A percentile compares a stretch with the other conserved stretches of the same genome.
These are phyloP conservation scores for Phalacrocorax aristotelis DNA, from an alignment of 2,113 vertebrate genomes.

Conservation along the genomic window DNA sequence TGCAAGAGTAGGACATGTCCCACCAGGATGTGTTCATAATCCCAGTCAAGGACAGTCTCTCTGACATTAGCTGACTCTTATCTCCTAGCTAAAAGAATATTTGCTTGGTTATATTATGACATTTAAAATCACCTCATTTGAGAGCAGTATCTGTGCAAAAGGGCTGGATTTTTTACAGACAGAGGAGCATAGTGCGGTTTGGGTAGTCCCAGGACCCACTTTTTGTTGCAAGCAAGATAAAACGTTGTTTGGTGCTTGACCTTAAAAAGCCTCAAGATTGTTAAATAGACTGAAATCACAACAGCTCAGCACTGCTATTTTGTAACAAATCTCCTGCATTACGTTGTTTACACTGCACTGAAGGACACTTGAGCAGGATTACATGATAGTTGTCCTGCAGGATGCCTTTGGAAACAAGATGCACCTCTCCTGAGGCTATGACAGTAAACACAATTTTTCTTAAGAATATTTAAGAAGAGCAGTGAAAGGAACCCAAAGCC, in stretches of 20 bases:
- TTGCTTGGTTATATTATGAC: neutral
- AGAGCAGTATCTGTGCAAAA: neutral
- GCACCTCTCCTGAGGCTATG: neutral
- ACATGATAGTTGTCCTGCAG: neutral
- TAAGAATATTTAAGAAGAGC: neutral
- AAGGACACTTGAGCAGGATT: constrained; percentile 8
- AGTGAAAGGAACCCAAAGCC: neutral
- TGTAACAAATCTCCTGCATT: neutral
- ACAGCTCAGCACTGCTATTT: neutral
- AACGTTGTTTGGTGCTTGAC: neutral
- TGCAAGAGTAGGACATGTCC: neutral
- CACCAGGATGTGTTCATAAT: neutral
- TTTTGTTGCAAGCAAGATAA: neutral
- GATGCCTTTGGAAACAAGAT: constrained; percentile 15
- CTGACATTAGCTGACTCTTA: neutral
- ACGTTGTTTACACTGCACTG: neutral
- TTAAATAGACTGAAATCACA: neutral
- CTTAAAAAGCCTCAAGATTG: neutral
- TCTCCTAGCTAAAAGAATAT: neutral
- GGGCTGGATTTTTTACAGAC: neutral
- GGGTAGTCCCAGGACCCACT: neutral
- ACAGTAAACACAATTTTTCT: constrained; percentile 12
- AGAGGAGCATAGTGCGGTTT: neutral
- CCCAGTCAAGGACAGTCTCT: neutral
- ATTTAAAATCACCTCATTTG: neutral